Evolutionary conservation across 2,113 vertebrate species (phyloP), one percentile per base, ranked within the genome.

Genomic region (Typhlomys cinereus): DNA sequence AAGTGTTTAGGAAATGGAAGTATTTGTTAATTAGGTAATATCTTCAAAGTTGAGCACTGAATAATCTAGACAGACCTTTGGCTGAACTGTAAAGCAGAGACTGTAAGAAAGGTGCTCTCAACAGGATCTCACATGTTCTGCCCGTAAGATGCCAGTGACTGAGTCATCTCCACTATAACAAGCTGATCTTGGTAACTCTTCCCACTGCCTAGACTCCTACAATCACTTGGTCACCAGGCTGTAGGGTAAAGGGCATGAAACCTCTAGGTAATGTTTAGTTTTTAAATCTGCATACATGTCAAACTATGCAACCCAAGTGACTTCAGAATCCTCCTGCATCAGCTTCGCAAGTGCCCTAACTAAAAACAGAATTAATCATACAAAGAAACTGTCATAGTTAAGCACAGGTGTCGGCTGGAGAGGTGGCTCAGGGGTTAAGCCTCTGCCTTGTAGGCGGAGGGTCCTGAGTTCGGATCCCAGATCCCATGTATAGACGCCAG

Each of bases 21-120:
- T 64, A 79, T 83, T 91, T 86, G 57, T 90, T 92, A 92, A 90
- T 76, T 95, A 62, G 86, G 92, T 92, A 95, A 89, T 78, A 5
- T 76, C 69, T 76, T 54, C 21, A 44, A 23, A 50, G 48, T 80
- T 84, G 39, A 74, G 15, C 44, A 41, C 34, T 46, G 41, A 61
- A 36, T 71, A 36, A 17, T 88, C 52, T 41, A 88, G 71, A 82
- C 81, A 88, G 85, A 90, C 94, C 79, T 95, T 74, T 64, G 61
- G 39, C 64, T 96, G 78, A 95, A 90, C 93, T 46, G 11, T 39
- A 64, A 36, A 79, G 12, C 31, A 18, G 4, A 85, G 52, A 9
- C 88, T 91, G 1, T 44, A 70, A 93, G 21, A 84, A 79, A 25
- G 46, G 36, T 74, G 21, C 36, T 57, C n/a, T 66, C 41, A 66